Percentiles rank a stretch among this genome's conserved stretches.
Evolutionary conservation across 2,113 vertebrate species (phyloP).

Genomic region (Malurus alboscapulatus): DNA sequence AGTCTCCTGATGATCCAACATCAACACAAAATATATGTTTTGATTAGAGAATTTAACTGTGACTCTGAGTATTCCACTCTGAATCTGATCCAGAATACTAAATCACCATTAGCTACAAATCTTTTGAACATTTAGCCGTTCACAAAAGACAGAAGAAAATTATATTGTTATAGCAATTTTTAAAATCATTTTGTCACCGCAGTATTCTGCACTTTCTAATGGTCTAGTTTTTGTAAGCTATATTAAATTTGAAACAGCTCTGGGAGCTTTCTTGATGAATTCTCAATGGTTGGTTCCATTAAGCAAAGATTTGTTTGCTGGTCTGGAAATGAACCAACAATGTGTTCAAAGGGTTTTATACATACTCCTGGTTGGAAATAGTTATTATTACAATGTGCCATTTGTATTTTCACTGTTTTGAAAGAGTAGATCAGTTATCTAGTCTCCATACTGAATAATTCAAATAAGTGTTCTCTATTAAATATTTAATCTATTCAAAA

Average conservation of each 20-base stretch:
- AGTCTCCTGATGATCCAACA: neutral
- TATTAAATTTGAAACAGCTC: conserved; percentile 14
- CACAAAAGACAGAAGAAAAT: conserved; percentile 6
- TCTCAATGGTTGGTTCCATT: conserved; percentile 3
- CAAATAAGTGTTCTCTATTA: conserved; percentile 74
- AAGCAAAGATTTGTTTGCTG: conserved; percentile 61
- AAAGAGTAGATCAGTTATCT: conserved; percentile 72
- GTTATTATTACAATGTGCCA: conserved; percentile 59
- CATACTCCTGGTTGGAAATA: conserved; percentile 33
- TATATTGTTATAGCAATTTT: neutral
- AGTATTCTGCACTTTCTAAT: conserved; percentile 23
- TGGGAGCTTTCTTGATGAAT: conserved; percentile 38
- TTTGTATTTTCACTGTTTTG: conserved; percentile 68
- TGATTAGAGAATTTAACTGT: neutral
- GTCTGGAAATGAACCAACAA: conserved; percentile 61
- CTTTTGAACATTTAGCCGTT: neutral
- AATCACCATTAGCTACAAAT: neutral
- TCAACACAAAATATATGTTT: conserved; percentile 2
- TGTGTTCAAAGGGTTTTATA: conserved; percentile 53
- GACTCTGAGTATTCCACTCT: neutral
- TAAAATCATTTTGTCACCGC: neutral
- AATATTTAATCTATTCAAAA: conserved; percentile 81
- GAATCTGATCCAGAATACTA: conserved; percentile 1
- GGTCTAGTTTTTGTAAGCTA: neutral
- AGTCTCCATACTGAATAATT: conserved; percentile 77